phyloP scores from a whole-genome alignment of 2,113 vertebrate genomes.

The Oreocharis arfaki region DNA sequence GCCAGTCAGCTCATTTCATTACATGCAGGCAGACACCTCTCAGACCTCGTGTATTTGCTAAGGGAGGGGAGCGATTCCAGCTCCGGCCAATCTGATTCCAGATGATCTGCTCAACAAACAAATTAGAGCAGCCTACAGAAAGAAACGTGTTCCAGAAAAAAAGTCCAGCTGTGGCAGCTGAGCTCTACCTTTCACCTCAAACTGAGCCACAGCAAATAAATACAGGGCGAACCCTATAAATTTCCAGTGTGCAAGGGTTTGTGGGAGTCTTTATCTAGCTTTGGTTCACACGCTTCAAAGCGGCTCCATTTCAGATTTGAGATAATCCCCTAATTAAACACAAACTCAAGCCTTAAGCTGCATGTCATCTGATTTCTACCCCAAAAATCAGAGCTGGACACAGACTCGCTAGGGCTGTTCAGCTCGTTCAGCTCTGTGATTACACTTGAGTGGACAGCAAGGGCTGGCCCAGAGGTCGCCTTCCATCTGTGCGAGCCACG shows the following conservation, averaged over 20 bases:
- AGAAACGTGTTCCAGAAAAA: background rate
- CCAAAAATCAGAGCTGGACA: conserved; percentile 28
- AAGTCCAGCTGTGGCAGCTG: conserved; percentile 7
- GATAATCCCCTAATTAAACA: conserved; percentile 63
- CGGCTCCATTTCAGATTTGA: conserved; percentile 31
- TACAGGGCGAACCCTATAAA: background rate
- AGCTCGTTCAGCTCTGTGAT: background rate
- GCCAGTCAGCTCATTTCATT: conserved; percentile 58
- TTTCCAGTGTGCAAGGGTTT: conserved; percentile 9
- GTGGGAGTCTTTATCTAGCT: conserved; percentile 29
- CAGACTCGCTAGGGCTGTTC: background rate
- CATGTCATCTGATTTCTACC: conserved; percentile 38
- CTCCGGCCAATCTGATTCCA: background rate
- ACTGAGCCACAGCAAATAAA: conserved; percentile 24
- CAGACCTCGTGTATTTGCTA: conserved; percentile 9
- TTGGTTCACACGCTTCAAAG: conserved; percentile 55
- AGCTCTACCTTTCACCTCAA: conserved; percentile 6
- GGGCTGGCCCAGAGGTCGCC: background rate
- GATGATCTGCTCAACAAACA: conserved; percentile 7
- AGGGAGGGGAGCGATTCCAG: background rate
- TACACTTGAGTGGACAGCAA: background rate
- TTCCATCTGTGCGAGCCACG: background rate
- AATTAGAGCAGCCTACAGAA: background rate
- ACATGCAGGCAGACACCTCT: conserved; percentile 28
- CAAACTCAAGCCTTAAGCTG: conserved; percentile 7